Evolutionary conservation across 2,113 vertebrate species (phyloP).

Genomic region (Apaloderma vittatum): DNA sequence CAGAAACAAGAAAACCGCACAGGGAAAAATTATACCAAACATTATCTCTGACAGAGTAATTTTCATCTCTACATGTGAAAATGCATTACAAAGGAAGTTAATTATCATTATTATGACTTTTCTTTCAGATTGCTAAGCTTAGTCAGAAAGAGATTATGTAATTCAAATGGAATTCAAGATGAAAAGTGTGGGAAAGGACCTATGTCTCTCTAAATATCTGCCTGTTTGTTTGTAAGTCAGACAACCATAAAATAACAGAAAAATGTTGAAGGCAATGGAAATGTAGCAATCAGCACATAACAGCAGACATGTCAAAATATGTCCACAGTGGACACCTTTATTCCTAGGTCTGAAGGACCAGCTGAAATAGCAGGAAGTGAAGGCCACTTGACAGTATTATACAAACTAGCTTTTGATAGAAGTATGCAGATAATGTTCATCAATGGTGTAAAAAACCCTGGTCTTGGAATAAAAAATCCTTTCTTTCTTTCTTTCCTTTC

Average conservation of each 20-base stretch:
- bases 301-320: not conserved
- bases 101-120: not conserved
- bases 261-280: not conserved
- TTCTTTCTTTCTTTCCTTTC: not conserved
- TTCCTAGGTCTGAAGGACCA: not conserved
- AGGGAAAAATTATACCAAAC: not conserved
- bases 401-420: not conserved
- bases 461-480: not conserved
- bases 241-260: not conserved
- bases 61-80: not conserved
- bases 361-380: not conserved
- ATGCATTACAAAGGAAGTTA: not conserved
- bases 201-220: not conserved
- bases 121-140: not conserved
- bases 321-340: not conserved
- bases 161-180: not conserved
- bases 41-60: not conserved
- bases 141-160: not conserved
- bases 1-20: not conserved
- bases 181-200: not conserved
- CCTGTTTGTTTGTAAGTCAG: not conserved
- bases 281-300: not conserved
- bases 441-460: not conserved
- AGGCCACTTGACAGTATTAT: not conserved
- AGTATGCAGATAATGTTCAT: not conserved